Evolutionary conservation across 1,140 invertebrate genomes (phyloP).

Genomic region (Tribolium castaneum): DNA sequence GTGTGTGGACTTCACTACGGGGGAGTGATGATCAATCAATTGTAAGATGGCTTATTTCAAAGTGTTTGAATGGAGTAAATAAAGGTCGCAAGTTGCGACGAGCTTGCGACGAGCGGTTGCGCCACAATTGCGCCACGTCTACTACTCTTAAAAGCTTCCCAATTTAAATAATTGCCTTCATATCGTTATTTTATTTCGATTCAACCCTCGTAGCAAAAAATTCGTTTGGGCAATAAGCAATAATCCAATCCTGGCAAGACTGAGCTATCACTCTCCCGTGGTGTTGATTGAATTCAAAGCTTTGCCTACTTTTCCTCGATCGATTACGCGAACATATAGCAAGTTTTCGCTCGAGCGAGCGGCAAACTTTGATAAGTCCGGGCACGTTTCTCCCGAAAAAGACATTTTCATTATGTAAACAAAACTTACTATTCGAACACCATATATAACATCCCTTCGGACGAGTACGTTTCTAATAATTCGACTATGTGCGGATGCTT

Average conservation of each 20-base stretch:
- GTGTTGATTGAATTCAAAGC: neutral
- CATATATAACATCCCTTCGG: conserved; percentile 99
- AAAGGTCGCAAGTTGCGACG: no score
- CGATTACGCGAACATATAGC: neutral
- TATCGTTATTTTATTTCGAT: no score
- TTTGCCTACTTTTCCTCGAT: neutral
- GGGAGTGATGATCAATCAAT: no score
- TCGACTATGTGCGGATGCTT: conserved; percentile 99
- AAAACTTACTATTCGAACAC: conserved; percentile 98
- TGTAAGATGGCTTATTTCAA: no score
- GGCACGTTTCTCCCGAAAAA: conserved; percentile 24
- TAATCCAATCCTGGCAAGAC: neutral
- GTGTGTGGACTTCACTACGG: no score
- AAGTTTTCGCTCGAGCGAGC: neutral
- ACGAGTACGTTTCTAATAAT: conserved; percentile 97
- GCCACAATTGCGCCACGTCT: no score
- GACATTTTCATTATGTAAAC: conserved; percentile 52
- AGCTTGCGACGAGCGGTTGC: no score
- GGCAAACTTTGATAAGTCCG: neutral
- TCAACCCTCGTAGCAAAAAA: no score
- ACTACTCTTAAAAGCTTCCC: no score
- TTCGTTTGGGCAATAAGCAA: no score
- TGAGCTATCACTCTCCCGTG: neutral
- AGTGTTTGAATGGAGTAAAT: no score
- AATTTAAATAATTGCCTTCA: no score